Evolutionary conservation across 2,113 vertebrate species (phyloP).

Genomic region (Neomonachus schauinslandi): DNA sequence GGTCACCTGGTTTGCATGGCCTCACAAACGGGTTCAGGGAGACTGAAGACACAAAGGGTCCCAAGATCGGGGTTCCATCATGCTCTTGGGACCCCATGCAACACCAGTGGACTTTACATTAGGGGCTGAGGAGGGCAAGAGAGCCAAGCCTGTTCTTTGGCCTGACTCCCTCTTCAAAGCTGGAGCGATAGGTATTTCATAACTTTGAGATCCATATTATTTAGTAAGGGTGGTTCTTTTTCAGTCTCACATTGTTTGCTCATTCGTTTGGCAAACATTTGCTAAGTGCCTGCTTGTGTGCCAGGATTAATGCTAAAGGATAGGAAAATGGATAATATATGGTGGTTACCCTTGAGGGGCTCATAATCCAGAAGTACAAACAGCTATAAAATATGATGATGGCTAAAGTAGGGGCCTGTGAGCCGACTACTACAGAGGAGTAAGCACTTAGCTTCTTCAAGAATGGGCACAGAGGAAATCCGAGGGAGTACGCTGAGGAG

Average conservation of each 20-base stretch:
- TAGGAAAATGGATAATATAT: background rate
- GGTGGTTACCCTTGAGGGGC: background rate
- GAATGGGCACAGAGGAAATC: background rate
- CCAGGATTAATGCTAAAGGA: background rate
- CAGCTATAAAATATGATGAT: background rate
- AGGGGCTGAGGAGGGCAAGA: background rate
- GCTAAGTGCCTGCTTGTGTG: background rate
- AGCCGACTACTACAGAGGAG: background rate
- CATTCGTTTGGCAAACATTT: constrained; percentile 53
- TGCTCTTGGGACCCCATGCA: background rate
- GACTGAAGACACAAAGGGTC: background rate
- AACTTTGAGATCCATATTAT: background rate
- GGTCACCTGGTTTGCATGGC: background rate
- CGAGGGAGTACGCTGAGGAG: background rate
- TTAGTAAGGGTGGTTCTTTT: constrained; percentile 37
- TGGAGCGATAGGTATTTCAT: background rate
- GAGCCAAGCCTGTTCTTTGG: background rate
- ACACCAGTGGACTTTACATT: background rate
- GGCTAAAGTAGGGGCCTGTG: background rate
- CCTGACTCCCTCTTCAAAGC: background rate
- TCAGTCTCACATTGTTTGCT: background rate
- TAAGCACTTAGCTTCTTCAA: background rate
- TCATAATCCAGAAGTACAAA: background rate
- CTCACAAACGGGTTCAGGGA: background rate
- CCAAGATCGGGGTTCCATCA: background rate